phyloP scores from a whole-genome alignment of 2,797 vertebrate species.

The Rallus crepitans region DNA sequence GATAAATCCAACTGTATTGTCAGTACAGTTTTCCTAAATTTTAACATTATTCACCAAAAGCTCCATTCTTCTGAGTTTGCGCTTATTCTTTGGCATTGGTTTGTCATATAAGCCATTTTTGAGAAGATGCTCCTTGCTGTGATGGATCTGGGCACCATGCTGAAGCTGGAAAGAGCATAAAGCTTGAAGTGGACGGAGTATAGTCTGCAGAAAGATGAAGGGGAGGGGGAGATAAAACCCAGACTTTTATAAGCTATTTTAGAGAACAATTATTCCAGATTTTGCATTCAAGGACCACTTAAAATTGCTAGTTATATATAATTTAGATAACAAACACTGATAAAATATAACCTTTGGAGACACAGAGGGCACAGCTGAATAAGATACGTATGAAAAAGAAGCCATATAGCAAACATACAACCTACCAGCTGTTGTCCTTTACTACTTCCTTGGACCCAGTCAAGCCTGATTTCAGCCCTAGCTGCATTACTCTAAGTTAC shows the following conservation, averaged over 20 bases:
- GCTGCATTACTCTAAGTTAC: neutral
- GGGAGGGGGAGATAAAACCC: neutral
- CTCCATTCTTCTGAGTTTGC: conserved; percentile 97
- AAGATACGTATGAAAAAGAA: neutral
- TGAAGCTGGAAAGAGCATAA: conserved; percentile 96
- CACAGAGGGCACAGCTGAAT: neutral
- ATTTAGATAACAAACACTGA: neutral
- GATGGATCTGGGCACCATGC: conserved; percentile 94
- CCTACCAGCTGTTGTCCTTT: neutral
- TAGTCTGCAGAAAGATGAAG: conserved; percentile 80
- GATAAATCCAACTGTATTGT: conserved; percentile 30
- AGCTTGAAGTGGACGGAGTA: conserved; percentile 93
- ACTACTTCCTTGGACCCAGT: neutral
- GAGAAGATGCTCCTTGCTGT: conserved; percentile 96
- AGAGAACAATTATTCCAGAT: neutral
- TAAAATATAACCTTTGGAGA: neutral
- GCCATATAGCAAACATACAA: neutral
- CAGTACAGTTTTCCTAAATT: conserved; percentile 78
- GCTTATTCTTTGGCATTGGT: conserved; percentile 97
- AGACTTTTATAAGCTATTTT: neutral
- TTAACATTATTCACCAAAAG: conserved; percentile 90
- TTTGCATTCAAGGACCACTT: neutral
- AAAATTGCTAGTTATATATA: neutral
- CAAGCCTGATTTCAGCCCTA: neutral
- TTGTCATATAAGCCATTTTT: conserved; percentile 93